Conservation (phyloP, 2,888 invertebrate species). For the Cantharis nigra region DNA sequence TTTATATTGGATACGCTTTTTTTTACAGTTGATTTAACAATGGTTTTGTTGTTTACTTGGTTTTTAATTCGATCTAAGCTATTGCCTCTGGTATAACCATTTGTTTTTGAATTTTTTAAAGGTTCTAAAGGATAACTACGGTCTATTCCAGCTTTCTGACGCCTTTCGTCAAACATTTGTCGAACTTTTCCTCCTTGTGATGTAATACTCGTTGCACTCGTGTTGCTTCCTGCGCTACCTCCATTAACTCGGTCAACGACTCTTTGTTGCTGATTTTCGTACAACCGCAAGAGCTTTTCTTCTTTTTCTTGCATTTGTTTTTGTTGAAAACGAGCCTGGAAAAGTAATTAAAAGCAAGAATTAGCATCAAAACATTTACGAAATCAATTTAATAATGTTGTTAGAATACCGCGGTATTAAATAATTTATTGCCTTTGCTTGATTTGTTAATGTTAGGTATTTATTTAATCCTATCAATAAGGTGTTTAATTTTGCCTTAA, state of each 20-base stretch:
- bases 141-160: constrained; percentile 76
- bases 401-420: no score
- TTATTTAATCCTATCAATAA: not conserved
- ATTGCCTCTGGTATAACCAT: constrained; percentile 31
- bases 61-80: constrained; percentile 63
- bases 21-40: constrained; percentile 50
- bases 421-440: not conserved
- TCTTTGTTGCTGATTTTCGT: constrained; percentile 70
- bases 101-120: constrained; percentile 57
- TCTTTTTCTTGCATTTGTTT: constrained; percentile 82
- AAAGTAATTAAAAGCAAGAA: constrained; percentile 27
- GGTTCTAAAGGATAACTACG: constrained; percentile 83
- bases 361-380: not conserved
- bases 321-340: constrained; percentile 81
- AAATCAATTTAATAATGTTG: not conserved
- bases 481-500: not conserved
- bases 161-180: constrained; percentile 84
- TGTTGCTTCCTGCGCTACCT: constrained; percentile 58
- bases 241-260: constrained; percentile 64
- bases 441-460: not conserved
- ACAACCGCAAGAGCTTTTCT: constrained; percentile 72
- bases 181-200: constrained; percentile 59
- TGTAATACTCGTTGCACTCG: constrained; percentile 42
- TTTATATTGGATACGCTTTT: constrained; percentile 52
- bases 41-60: constrained; percentile 56